phyloP scores from a whole-genome alignment of 2,113 vertebrate species.

The Euleptes europaea region DNA sequence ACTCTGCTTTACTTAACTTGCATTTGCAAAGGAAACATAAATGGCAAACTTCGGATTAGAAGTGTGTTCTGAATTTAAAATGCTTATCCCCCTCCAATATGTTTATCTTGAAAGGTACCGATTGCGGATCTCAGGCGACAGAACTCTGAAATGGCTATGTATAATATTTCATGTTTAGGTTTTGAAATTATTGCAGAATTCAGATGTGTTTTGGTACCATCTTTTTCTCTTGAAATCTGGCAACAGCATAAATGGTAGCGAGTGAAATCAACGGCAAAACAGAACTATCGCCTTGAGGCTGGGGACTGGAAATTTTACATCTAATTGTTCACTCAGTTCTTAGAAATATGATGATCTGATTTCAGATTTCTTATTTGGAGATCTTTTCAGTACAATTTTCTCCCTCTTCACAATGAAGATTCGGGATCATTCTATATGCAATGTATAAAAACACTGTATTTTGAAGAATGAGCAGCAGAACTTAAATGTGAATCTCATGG shows the following conservation, averaged over 20 bases:
- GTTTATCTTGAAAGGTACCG: background rate
- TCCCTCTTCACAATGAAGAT: background rate
- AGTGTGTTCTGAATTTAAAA: background rate
- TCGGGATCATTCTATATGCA: background rate
- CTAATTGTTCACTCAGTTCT: background rate
- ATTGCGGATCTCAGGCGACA: background rate
- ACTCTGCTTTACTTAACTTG: background rate
- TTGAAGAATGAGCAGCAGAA: background rate
- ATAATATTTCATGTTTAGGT: background rate
- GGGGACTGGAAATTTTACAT: background rate
- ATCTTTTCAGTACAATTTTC: background rate
- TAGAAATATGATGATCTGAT: background rate
- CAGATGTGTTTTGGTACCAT: background rate
- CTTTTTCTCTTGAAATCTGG: background rate
- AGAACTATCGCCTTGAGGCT: background rate
- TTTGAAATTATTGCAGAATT: background rate
- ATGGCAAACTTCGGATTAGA: background rate
- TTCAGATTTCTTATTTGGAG: background rate
- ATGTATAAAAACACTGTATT: background rate
- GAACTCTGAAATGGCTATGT: background rate
- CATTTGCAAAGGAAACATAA: background rate
- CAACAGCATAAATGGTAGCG: background rate
- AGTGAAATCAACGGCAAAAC: background rate
- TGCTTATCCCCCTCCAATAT: background rate
- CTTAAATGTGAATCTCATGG: background rate